A percentile compares a stretch with the other conserved stretches of the same genome.
phyloP scores from a whole-genome alignment of 2,113 vertebrate genomes.

The Seriola aureovittata region DNA sequence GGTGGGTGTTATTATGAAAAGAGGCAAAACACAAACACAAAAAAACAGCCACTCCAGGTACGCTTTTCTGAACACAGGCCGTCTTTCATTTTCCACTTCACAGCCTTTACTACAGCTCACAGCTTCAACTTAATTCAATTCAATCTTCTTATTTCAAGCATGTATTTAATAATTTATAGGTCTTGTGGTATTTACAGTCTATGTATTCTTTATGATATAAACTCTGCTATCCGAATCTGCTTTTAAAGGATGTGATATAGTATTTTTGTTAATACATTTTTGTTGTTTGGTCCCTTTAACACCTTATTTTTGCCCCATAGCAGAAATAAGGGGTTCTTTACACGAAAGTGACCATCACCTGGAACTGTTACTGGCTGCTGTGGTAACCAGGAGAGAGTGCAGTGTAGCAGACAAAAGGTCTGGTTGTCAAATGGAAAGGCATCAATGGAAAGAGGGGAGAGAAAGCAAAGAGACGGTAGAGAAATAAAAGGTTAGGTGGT shows the following conservation, averaged over 20 bases:
- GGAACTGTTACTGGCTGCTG: conserved; percentile 16
- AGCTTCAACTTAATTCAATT: too few species aligned
- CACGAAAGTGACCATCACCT: conserved; percentile 10
- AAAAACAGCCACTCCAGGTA: background rate
- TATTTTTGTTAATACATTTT: background rate
- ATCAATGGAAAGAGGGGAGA: conserved; percentile 34
- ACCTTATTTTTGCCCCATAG: background rate
- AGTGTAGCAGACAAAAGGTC: conserved; percentile 34
- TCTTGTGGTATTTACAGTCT: background rate
- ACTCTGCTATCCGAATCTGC: background rate
- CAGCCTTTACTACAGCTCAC: background rate
- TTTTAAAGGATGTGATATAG: background rate
- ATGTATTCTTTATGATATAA: background rate
- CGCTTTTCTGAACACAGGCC: background rate
- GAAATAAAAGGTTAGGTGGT: conserved; percentile 38
- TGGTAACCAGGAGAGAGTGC: conserved; percentile 19
- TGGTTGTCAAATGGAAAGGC: conserved; percentile 37
- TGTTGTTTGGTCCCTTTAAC: background rate
- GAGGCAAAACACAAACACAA: background rate
- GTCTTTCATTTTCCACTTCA: background rate
- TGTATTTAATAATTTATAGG: background rate
- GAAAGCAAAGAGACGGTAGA: conserved; percentile 2
- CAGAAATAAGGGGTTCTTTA: conserved; percentile 2
- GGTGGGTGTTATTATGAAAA: conserved; percentile 14
- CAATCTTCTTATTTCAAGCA: background rate